Evolutionary conservation across 2,888 invertebrate species (phyloP).

Genomic region (Drosophila atripex): DNA sequence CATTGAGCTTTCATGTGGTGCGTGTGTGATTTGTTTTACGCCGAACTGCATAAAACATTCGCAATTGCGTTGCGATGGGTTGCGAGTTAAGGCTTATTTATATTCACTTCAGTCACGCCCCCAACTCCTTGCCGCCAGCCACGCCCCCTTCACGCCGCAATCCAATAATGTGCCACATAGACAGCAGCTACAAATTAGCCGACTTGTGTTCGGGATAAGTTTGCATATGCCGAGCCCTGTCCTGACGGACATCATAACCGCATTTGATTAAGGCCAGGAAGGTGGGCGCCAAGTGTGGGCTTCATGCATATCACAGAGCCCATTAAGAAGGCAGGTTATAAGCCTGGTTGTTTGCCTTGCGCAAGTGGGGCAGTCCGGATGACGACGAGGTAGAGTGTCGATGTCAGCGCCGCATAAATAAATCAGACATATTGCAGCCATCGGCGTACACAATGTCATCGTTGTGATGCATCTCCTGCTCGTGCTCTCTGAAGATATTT

Average conservation of each 20-base stretch:
- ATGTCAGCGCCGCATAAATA: slow-evolving; percentile 64
- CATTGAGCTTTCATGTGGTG: slow-evolving; percentile 46
- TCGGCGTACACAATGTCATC: slow-evolving; percentile 20
- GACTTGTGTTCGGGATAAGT: slow-evolving; percentile 47
- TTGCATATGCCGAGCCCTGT: slow-evolving; percentile 46
- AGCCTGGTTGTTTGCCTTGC: neutral
- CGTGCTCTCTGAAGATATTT: neutral
- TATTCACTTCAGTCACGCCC: slow-evolving; percentile 48
- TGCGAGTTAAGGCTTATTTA: slow-evolving; percentile 48
- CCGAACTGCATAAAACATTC: slow-evolving; percentile 67
- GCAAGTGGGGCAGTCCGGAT: neutral
- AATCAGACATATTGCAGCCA: slow-evolving; percentile 41
- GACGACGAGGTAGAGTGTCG: slow-evolving; percentile 24
- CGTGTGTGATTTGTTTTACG: slow-evolving; percentile 70
- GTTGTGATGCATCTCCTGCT: slow-evolving; percentile 13
- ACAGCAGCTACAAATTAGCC: slow-evolving; percentile 59
- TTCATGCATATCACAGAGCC: slow-evolving; percentile 62
- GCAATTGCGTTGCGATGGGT: slow-evolving; percentile 56
- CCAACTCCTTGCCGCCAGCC: neutral
- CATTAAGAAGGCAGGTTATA: slow-evolving; percentile 55
- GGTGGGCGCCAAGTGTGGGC: slow-evolving; percentile 27
- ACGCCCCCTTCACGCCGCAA: slow-evolving; percentile 23
- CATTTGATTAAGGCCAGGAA: slow-evolving; percentile 47
- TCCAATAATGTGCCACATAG: slow-evolving; percentile 63
- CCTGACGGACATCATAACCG: slow-evolving; percentile 39